A percentile compares a stretch with the other conserved stretches of the same genome.
phyloP scores from a whole-genome alignment of 2,888 invertebrate species.

The Phymatocera aterrima region DNA sequence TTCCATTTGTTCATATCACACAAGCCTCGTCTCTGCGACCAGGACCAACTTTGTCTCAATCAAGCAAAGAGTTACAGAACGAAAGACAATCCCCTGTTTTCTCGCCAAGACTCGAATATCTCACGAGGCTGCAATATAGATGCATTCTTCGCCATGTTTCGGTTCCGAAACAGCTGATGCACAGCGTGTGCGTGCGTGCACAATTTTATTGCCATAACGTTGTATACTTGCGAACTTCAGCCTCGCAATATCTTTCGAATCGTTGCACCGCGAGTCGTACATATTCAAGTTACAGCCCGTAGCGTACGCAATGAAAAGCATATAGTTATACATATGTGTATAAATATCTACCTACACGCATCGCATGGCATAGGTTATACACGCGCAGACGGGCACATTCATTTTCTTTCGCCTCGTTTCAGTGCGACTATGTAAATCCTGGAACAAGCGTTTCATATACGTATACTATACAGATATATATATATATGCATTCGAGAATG shows the following conservation, averaged over 20 bases:
- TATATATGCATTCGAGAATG: conserved; percentile 1
- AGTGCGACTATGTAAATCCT: not conserved
- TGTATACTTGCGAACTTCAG: too few species aligned
- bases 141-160: too few species aligned
- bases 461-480: not conserved
- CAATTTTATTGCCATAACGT: too few species aligned
- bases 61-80: conserved; percentile 24
- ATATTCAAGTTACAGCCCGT: not conserved
- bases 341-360: not conserved
- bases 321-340: conserved; percentile 30
- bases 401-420: conserved; percentile 53
- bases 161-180: too few species aligned
- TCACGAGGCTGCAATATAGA: not conserved
- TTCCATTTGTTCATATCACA: conserved; percentile 56
- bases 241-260: not conserved
- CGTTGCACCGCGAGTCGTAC: not conserved
- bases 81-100: conserved; percentile 7
- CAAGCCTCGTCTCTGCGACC: conserved; percentile 15
- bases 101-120: not conserved
- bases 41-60: conserved; percentile 39
- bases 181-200: too few species aligned
- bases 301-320: conserved; percentile 13
- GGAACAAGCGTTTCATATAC: too few species aligned
- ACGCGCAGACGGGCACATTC: conserved; percentile 57
- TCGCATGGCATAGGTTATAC: conserved; percentile 50